A percentile compares a stretch with the other conserved stretches of the same genome.
phyloP scores from a whole-genome alignment of 2,888 invertebrate species.

The Agrochola macilenta region DNA sequence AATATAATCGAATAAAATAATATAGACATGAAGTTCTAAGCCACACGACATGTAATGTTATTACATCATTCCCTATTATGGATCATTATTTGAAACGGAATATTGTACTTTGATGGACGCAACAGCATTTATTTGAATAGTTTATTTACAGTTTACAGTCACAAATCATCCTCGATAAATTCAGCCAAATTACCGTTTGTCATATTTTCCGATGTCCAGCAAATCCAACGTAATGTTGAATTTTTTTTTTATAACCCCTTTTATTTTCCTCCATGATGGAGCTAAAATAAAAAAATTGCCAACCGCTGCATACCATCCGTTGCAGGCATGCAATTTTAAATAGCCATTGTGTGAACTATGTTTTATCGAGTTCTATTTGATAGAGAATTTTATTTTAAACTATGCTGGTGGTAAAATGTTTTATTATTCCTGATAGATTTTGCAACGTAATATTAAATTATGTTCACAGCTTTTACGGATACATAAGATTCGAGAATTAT shows the following conservation, averaged over 20 bases:
- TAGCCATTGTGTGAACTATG: constrained; percentile 58
- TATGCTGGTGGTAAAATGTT: not conserved
- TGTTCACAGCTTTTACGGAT: not conserved
- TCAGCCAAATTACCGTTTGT: not conserved
- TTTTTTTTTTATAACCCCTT: constrained; percentile 25
- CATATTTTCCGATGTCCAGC: constrained; percentile 12
- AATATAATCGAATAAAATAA: not conserved
- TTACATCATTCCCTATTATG: constrained; percentile 2
- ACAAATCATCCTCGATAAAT: constrained; percentile 8
- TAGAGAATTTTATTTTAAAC: constrained; percentile 49
- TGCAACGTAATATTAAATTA: constrained; percentile 16
- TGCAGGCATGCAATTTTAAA: constrained; percentile 72
- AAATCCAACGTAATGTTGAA: constrained; percentile 26
- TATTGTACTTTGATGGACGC: constrained; percentile 6
- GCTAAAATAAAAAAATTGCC: constrained; percentile 59
- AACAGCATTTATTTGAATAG: constrained; percentile 26
- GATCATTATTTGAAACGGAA: constrained; percentile 8
- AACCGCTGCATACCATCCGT: constrained; percentile 62
- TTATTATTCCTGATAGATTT: constrained; percentile 2
- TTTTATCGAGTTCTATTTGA: constrained; percentile 53
- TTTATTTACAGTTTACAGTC: constrained; percentile 1
- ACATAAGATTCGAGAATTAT: not conserved
- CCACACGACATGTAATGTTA: not conserved
- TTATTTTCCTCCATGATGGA: constrained; percentile 47
- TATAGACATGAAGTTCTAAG: not conserved